Evolutionary conservation across 2,797 vertebrate species (phyloP).

Genomic region (Scarus forsteni): DNA sequence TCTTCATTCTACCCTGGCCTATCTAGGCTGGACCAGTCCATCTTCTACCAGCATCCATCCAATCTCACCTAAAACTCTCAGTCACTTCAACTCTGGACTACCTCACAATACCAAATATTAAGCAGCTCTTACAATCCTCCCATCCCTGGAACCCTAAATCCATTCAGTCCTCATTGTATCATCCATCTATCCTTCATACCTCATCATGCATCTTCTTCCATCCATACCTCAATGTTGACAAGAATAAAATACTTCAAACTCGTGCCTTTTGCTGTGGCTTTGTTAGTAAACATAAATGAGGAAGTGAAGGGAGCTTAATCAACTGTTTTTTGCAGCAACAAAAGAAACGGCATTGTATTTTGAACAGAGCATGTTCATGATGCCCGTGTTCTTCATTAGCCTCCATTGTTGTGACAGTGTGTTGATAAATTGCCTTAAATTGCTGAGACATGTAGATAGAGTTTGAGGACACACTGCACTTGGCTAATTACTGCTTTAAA

Average conservation of each 20-base stretch:
- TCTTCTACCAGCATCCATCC: no score
- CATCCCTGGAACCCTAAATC: no score
- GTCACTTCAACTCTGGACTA: no score
- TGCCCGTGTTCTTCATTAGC: constrained; percentile 60
- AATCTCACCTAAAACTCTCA: no score
- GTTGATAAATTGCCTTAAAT: constrained; percentile 68
- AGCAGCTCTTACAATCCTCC: no score
- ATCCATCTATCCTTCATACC: no score
- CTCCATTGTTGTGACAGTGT: constrained; percentile 64
- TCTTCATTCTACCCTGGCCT: no score
- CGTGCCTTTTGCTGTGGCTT: not conserved
- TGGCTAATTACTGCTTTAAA: constrained; percentile 70
- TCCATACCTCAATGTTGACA: not conserved
- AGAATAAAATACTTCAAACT: constrained; percentile 12
- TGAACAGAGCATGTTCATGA: constrained; percentile 34
- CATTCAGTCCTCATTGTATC: no score
- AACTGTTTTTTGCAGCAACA: constrained; percentile 22
- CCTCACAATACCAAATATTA: no score
- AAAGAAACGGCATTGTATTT: constrained; percentile 23
- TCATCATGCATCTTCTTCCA: no score
- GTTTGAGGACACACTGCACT: constrained; percentile 66
- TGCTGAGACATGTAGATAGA: constrained; percentile 60
- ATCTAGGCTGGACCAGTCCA: no score
- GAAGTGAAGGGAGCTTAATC: constrained; percentile 4
- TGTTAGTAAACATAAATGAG: not conserved